These are phyloP conservation scores for Pardalotus punctatus DNA, from an alignment of 2,113 vertebrate genomes.

Conservation along the genomic window DNA sequence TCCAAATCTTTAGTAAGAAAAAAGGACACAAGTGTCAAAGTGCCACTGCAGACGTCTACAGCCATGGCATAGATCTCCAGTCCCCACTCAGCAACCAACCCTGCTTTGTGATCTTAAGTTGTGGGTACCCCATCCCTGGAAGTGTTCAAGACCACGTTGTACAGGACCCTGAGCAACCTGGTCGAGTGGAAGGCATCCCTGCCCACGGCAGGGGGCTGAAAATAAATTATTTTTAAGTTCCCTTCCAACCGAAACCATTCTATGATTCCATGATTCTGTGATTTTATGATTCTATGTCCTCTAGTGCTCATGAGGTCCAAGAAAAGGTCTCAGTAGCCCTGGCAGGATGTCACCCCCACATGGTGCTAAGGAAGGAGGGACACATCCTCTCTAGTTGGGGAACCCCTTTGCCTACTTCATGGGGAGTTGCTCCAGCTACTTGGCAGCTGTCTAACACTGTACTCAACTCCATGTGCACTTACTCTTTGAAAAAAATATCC, in stretches of 20 bases:
- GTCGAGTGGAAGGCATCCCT: not conserved
- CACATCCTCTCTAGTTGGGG: not conserved
- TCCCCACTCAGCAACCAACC: accelerated
- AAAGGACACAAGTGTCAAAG: not conserved
- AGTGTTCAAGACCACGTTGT: not conserved
- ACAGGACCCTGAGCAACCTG: not conserved
- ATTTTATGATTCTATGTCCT: not conserved
- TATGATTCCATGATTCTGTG: accelerated
- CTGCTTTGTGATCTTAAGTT: not conserved
- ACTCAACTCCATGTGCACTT: not conserved
- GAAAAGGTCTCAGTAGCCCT: not conserved
- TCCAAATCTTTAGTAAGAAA: not conserved
- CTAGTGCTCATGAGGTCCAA: not conserved
- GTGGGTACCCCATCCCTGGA: too few species aligned
- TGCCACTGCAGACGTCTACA: not conserved
- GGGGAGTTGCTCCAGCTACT: not conserved
- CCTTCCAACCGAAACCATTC: not conserved
- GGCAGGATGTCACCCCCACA: not conserved
- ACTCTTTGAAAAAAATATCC: not conserved
- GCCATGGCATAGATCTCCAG: not conserved
- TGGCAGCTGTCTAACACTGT: not conserved
- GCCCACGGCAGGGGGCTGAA: not conserved
- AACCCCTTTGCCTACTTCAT: not conserved
- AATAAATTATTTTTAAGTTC: not conserved
- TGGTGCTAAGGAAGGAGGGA: not conserved